Conservation (phyloP, 1,140 invertebrate genomes). For the Vollenhovia emeryi region DNA sequence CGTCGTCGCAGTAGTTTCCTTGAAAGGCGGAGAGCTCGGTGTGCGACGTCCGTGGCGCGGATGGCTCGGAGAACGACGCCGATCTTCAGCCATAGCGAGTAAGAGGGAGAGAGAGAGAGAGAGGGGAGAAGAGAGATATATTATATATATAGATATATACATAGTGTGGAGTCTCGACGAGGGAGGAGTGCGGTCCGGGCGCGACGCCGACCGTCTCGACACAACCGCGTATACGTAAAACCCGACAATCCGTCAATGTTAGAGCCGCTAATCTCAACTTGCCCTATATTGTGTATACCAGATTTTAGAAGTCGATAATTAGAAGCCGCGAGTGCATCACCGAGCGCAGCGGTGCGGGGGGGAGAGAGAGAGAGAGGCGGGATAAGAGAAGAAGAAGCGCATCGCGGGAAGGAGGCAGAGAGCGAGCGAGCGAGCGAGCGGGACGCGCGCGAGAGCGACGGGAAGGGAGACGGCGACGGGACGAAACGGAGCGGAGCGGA, state of each 20-base stretch:
- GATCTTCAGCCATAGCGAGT: conserved; percentile 57
- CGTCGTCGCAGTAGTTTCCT: conserved; percentile 65
- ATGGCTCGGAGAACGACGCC: conserved; percentile 72
- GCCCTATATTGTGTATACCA: conserved; percentile 65
- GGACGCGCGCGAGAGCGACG: conserved; percentile 39
- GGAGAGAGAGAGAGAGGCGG: neutral
- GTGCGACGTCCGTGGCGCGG: conserved; percentile 69
- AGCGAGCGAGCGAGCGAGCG: conserved; percentile 33
- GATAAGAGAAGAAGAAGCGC: neutral
- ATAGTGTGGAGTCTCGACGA: conserved; percentile 19
- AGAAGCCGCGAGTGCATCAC: conserved; percentile 41
- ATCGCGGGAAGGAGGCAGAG: neutral
- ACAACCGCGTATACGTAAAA: conserved; percentile 80
- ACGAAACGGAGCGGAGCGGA: conserved; percentile 43
- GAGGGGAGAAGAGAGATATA: conserved; percentile 17
- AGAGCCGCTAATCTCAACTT: conserved; percentile 61
- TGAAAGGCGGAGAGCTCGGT: conserved; percentile 74
- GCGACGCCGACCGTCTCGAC: conserved; percentile 69
- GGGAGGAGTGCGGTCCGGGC: conserved; percentile 62
- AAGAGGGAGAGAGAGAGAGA: neutral
- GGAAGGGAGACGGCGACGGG: conserved; percentile 29
- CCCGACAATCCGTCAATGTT: conserved; percentile 79
- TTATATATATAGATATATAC: conserved; percentile 30
- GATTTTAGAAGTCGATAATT: conserved; percentile 56
- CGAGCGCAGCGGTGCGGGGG: neutral